Base-by-base conservation (phyloP, 1,140 invertebrate genomes). In the Maconellicoccus hirsutus region DNA sequence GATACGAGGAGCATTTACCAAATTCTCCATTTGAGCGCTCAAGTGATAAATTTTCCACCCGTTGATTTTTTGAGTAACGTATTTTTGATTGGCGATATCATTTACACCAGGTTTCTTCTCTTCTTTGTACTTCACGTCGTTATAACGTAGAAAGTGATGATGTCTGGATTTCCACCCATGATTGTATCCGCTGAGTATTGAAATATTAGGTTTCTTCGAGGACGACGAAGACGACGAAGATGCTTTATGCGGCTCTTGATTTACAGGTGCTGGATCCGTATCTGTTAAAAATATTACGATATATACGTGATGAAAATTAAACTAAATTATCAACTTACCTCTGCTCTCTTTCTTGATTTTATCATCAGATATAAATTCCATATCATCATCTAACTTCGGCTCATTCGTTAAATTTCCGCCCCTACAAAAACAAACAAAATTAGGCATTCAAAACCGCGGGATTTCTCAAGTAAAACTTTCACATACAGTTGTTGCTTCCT, bases 11-110 rank as follows among this genome's bases (percentile, higher is more conserved):
- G 3, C 61, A 70, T 61, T 22, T 22, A 94, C 93, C 81, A 96
- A 80, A 80, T 95, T 91, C 76, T 96, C 92, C 86, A 97, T 90
- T 83, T 96, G 93, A 26, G 92, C 87, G 16, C 87, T 90, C 69
- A 97, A 83, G 81, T 96, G 92, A 82, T 93, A 88, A 27, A 97
- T 84, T 82, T 97, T 97, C 94, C 94, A 98, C 12, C 94, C 94
- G 78, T 92, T 91, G n/a, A 93, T 84, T 81, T 91, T 94, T 75
- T 93, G 88, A 72, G 91, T 79, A 25, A 95, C 89, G 77, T 92
- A 86, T 75, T 89, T 89, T 78, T 96, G 93, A 80, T 90, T 91
- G 1, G 93, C 91, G 74, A 97, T 81, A 81, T 97, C 94, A 76
- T 89, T 89, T 1, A 95, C 87, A 6, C 90, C 89, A 6, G 89